Evolutionary conservation across 2,113 vertebrate species (phyloP).

Genomic region (Saimiri boliviensis): DNA sequence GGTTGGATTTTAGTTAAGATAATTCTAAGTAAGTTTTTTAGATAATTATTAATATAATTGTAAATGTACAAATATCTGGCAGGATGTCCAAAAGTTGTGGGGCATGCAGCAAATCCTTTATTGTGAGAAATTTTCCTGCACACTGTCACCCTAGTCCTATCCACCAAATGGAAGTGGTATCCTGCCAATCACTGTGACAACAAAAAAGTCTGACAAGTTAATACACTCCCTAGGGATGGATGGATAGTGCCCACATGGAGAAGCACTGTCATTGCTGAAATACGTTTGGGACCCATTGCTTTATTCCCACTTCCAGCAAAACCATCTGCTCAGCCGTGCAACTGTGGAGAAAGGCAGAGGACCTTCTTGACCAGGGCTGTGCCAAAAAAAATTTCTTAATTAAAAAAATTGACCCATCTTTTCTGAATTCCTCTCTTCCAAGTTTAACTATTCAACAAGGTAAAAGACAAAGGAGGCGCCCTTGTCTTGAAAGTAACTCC

Average conservation of each 20-base stretch:
- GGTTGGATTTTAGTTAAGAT: background rate
- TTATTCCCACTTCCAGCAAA: background rate
- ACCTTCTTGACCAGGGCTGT: background rate
- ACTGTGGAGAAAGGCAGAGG: background rate
- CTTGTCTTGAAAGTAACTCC: background rate
- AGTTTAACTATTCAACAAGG: background rate
- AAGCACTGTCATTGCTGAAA: background rate
- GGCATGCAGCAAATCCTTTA: background rate
- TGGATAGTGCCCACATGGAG: background rate
- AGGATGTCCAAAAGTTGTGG: background rate
- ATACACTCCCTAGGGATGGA: too few species aligned
- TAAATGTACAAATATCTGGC: background rate
- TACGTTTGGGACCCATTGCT: background rate
- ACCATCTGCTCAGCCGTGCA: background rate
- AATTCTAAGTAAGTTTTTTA: background rate
- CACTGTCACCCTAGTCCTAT: background rate
- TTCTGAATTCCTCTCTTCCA: background rate
- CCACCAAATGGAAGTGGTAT: background rate
- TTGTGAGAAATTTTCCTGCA: background rate
- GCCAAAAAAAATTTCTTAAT: background rate
- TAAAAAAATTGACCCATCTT: background rate
- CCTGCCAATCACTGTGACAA: background rate
- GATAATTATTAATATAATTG: background rate
- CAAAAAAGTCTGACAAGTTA: background rate
- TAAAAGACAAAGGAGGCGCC: background rate